Percentiles rank a stretch among this genome's conserved stretches.
Evolutionary conservation across 2,113 vertebrate genomes (phyloP).

Genomic region (Heteronetta atricapilla): DNA sequence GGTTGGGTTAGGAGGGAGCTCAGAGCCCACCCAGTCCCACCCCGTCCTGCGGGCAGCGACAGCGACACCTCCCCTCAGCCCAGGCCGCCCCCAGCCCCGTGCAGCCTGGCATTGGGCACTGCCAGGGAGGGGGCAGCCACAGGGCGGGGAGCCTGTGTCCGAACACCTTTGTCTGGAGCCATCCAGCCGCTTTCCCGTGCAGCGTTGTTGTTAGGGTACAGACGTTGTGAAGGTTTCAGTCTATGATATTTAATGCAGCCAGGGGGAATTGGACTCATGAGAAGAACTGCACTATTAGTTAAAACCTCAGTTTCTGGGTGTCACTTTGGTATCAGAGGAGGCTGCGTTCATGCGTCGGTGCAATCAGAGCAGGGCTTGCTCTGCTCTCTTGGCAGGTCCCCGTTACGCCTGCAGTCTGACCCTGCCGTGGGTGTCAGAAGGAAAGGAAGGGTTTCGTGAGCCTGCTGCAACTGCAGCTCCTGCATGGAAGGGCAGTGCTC

Average conservation of each 20-base stretch:
- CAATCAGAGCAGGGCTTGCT: background rate
- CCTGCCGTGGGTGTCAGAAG: background rate
- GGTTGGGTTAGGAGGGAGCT: no score
- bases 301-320: background rate
- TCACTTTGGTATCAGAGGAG: background rate
- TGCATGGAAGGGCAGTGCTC: background rate
- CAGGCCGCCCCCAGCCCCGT: no score
- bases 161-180: background rate
- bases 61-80: no score
- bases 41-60: no score
- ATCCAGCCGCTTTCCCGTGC: accelerated
- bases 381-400: accelerated
- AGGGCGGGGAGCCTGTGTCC: background rate
- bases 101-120: no score
- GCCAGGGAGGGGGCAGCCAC: no score
- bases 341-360: accelerated
- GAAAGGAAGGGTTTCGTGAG: background rate
- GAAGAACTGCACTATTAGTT: background rate
- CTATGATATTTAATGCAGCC: accelerated
- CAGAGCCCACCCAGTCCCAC: no score
- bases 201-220: background rate
- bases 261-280: accelerated
- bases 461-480: background rate
- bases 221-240: background rate
- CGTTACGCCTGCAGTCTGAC: background rate